Conservation (phyloP, 2,113 vertebrate species). For the Delphinus delphis region DNA sequence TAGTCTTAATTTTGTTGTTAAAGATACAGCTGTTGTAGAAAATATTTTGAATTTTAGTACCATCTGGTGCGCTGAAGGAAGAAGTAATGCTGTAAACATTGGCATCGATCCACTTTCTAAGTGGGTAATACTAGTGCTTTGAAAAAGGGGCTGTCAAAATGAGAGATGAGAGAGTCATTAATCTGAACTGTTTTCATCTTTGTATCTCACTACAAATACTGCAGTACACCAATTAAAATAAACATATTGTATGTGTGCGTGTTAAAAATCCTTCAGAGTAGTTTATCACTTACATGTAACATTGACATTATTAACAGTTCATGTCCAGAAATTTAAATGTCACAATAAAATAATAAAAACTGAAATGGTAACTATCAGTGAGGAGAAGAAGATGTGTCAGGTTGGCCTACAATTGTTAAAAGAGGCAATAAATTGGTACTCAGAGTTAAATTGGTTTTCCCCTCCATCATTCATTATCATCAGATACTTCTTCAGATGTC, state of each 20-base stretch:
- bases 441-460: neutral
- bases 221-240: conserved; percentile 65
- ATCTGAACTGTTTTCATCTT: conserved; percentile 73
- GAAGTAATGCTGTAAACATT: conserved; percentile 75
- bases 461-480: neutral
- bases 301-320: neutral
- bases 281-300: neutral
- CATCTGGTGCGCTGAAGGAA: conserved; percentile 88
- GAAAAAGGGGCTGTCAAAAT: conserved; percentile 74
- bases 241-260: conserved; percentile 48
- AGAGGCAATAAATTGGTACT: neutral
- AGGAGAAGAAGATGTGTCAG: neutral
- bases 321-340: neutral
- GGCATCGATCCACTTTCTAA: conserved; percentile 82
- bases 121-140: conserved; percentile 80
- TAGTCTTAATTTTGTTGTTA: conserved; percentile 89
- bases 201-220: conserved; percentile 21
- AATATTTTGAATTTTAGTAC: conserved; percentile 86
- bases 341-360: neutral
- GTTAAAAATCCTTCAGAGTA: conserved; percentile 43
- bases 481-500: neutral
- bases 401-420: neutral
- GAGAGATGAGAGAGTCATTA: conserved; percentile 73
- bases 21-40: conserved; percentile 88
- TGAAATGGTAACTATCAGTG: neutral